Percentiles rank a stretch among this genome's conserved stretches.
These are phyloP conservation scores for Athripsodes cinereus DNA, from an alignment of 2,888 invertebrate species.

Conservation along the genomic window DNA sequence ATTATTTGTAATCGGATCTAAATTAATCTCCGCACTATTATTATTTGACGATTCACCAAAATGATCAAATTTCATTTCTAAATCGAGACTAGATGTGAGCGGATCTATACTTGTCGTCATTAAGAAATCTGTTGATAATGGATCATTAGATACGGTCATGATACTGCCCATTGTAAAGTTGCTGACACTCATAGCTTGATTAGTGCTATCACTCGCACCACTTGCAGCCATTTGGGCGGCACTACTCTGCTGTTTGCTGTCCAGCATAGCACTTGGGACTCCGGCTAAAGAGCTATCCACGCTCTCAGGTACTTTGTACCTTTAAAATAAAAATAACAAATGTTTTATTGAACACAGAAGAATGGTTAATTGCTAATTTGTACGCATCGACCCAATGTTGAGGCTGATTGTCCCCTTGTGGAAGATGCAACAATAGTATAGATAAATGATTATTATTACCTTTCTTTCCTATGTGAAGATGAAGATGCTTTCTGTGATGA, in stretches of 20 bases:
- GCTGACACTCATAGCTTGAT: slow-evolving; percentile 43
- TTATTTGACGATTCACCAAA: slow-evolving; percentile 45
- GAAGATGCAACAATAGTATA: no score
- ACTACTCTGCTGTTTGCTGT: slow-evolving; percentile 36
- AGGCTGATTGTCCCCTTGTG: no score
- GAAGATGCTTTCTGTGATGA: slow-evolving; percentile 14
- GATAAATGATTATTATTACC: no score
- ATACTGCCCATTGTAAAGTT: slow-evolving; percentile 45
- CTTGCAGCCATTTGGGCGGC: slow-evolving; percentile 36
- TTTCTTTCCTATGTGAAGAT: slow-evolving; percentile 18
- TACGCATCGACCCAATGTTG: no score
- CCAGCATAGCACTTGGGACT: slow-evolving; percentile 40
- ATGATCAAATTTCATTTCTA: slow-evolving; percentile 60
- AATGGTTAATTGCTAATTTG: no score
- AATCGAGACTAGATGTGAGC: slow-evolving; percentile 41
- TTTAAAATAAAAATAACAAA: no score
- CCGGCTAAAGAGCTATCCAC: slow-evolving; percentile 42
- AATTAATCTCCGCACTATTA: slow-evolving; percentile 15
- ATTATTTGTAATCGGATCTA: slow-evolving; percentile 9
- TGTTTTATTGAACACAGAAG: no score
- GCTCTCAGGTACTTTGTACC: slow-evolving; percentile 15
- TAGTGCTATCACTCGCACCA: slow-evolving; percentile 43
- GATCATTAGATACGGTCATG: slow-evolving; percentile 44
- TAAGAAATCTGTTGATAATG: slow-evolving; percentile 40
- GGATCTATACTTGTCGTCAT: slow-evolving; percentile 44